Conservation (phyloP, 2,888 invertebrate species). For the Atherix ibis region DNA sequence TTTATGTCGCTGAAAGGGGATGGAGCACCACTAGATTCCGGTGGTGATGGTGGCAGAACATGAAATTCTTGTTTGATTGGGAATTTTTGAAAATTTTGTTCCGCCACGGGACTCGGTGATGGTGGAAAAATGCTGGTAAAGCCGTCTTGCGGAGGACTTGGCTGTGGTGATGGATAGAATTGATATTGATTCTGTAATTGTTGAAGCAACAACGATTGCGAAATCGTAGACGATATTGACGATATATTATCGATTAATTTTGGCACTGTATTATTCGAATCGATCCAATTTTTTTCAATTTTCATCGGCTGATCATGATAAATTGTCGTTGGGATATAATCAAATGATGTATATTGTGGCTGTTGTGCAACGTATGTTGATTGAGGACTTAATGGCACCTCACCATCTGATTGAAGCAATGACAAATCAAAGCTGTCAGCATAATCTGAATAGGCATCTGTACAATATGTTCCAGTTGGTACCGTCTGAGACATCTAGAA, state of each 20-base stretch:
- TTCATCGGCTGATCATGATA: slow-evolving; percentile 21
- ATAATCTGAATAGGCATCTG: slow-evolving; percentile 25
- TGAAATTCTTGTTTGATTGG: slow-evolving; percentile 35
- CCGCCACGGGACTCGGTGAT: slow-evolving; percentile 27
- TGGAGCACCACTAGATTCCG: slow-evolving; percentile 39
- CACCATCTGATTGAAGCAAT: slow-evolving; percentile 46
- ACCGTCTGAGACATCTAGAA: slow-evolving; percentile 8
- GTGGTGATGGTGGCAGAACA: slow-evolving; percentile 42
- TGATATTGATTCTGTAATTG: slow-evolving; percentile 16
- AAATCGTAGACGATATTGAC: neutral
- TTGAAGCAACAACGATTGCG: slow-evolving; percentile 14
- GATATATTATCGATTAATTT: slow-evolving; percentile 5
- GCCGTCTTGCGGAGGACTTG: slow-evolving; percentile 25
- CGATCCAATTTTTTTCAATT: slow-evolving; percentile 21
- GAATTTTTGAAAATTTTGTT: slow-evolving; percentile 14
- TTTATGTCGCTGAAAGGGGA: slow-evolving; percentile 36
- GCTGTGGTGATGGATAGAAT: slow-evolving; percentile 24
- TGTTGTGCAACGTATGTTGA: slow-evolving; percentile 27
- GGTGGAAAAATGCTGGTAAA: slow-evolving; percentile 13
- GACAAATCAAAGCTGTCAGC: slow-evolving; percentile 57
- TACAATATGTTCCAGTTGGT: slow-evolving; percentile 9
- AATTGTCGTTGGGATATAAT: slow-evolving; percentile 21
- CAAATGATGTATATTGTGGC: slow-evolving; percentile 12
- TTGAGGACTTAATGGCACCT: slow-evolving; percentile 35
- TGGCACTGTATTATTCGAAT: slow-evolving; percentile 9